phyloP scores from a whole-genome alignment of 2,113 vertebrate species.

The Lota lota region DNA sequence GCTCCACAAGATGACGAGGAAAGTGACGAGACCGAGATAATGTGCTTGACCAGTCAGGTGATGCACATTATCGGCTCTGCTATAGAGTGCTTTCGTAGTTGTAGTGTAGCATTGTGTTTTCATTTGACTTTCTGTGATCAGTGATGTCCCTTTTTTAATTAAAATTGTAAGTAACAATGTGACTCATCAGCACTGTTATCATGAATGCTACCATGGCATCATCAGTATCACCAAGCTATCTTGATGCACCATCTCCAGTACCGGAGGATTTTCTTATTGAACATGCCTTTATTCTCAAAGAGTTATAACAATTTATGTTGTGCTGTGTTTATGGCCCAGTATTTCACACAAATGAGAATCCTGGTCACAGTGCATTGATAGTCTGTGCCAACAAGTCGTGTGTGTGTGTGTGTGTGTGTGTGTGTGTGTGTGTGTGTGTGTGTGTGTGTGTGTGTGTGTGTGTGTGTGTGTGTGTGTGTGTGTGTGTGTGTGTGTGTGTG shows the following conservation, averaged over 20 bases:
- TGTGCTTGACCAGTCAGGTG: background rate
- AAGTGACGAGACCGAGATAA: background rate
- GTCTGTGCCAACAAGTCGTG: conserved; percentile 30
- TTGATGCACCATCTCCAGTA: conserved; percentile 48
- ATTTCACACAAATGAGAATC: background rate
- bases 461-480: background rate
- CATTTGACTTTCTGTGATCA: conserved; percentile 6
- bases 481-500: conserved; percentile 1
- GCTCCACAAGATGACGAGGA: background rate
- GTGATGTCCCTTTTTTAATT: conserved; percentile 1
- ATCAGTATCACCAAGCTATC: conserved; percentile 26
- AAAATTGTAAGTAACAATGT: conserved; percentile 47
- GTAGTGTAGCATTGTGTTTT: conserved; percentile 14
- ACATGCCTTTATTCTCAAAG: conserved; percentile 36
- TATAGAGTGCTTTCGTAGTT: background rate
- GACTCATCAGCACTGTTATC: conserved; percentile 3
- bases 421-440: background rate
- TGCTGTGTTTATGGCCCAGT: conserved; percentile 12
- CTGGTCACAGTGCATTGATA: background rate
- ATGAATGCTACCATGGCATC: no score
- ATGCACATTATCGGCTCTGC: background rate
- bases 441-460: background rate
- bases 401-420: conserved; percentile 6
- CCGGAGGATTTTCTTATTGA: conserved; percentile 29
- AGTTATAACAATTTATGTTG: conserved; percentile 14